phyloP scores from a whole-genome alignment of 2,797 vertebrate genomes.

The Anniella stebbinsi region DNA sequence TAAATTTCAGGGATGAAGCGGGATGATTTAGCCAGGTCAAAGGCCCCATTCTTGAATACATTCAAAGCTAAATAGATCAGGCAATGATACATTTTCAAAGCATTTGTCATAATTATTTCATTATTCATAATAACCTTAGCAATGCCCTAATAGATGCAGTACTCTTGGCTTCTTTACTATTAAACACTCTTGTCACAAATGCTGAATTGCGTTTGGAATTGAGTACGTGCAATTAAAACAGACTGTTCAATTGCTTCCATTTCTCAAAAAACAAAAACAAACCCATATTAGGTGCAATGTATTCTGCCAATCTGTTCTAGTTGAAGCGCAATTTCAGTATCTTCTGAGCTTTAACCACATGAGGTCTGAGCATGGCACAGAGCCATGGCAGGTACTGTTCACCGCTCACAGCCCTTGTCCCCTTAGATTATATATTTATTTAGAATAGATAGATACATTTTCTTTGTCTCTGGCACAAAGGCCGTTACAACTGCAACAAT shows the following conservation, averaged over 20 bases:
- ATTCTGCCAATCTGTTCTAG: neutral
- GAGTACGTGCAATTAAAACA: neutral
- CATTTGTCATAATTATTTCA: neutral
- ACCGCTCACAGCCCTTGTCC: neutral
- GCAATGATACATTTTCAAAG: neutral
- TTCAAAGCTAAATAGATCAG: neutral
- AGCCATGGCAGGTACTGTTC: neutral
- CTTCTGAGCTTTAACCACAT: neutral
- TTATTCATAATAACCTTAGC: neutral
- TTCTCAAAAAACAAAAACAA: neutral
- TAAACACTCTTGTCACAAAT: neutral
- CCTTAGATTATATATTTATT: too few species aligned
- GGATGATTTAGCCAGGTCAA: neutral
- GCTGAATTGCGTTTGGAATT: neutral
- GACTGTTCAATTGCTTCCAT: neutral
- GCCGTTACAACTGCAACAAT: too few species aligned
- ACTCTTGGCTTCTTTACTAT: neutral
- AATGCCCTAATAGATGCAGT: neutral
- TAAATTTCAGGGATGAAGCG: neutral
- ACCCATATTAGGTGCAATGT: neutral
- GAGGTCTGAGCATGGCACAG: neutral
- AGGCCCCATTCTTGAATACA: neutral
- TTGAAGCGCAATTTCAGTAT: neutral
- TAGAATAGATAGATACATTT: too few species aligned
- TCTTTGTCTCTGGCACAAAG: too few species aligned